Conservation (phyloP, 53 echinoderm and acorn worm species). For the Hippasteria phrygiana region DNA sequence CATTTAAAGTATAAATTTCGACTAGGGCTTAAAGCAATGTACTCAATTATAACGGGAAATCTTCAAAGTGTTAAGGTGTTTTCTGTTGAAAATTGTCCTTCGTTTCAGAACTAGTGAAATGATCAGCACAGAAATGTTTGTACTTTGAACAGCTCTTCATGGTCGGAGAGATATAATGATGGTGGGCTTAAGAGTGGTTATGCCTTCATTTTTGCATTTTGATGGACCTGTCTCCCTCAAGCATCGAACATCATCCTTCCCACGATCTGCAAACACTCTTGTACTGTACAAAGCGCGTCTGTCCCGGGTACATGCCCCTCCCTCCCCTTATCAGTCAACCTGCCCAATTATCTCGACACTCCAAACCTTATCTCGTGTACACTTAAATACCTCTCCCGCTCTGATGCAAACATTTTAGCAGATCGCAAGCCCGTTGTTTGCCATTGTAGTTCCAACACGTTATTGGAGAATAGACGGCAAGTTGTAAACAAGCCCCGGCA, state of each 20-base stretch:
- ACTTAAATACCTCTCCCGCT: constrained; percentile 11
- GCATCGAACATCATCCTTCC: neutral
- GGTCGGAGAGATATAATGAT: no score
- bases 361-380: constrained; percentile 44
- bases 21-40: no score
- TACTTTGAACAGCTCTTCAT: no score
- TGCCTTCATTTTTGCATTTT: no score
- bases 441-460: constrained; percentile 54
- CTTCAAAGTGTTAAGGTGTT: no score
- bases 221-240: no score
- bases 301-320: constrained; percentile 3
- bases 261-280: constrained; percentile 44
- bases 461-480: constrained; percentile 28
- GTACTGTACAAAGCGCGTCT: neutral
- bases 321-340: neutral
- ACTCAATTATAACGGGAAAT: no score
- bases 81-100: no score
- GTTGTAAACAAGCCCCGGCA: constrained; percentile 50
- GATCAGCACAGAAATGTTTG: no score
- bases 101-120: no score
- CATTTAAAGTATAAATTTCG: no score
- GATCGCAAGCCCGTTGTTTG: constrained; percentile 25
- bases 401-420: constrained; percentile 37
- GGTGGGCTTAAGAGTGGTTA: no score
- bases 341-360: constrained; percentile 30